A percentile compares a stretch with the other conserved stretches of the same genome.
Evolutionary conservation across 2,113 vertebrate genomes (phyloP).

Genomic region (Tylochromis polylepis): DNA sequence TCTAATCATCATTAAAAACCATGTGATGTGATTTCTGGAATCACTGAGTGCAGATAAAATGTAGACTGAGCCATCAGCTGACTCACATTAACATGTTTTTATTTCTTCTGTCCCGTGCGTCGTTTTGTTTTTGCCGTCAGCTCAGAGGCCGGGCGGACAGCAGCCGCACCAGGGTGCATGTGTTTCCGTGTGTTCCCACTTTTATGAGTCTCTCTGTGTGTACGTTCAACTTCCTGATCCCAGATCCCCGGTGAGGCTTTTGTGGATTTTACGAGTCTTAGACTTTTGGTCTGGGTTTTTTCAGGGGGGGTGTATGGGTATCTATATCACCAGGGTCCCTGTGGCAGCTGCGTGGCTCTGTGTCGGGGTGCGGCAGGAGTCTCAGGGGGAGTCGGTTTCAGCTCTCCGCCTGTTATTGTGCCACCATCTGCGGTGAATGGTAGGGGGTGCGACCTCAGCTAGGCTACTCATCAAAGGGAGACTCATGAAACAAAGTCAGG

Average conservation of each 20-base stretch:
- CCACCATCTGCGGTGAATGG: constrained; percentile 59
- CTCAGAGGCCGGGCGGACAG: not conserved
- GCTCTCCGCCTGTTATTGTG: constrained; percentile 49
- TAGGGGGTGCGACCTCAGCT: constrained; percentile 40
- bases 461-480: constrained; percentile 8
- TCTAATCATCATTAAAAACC: not conserved
- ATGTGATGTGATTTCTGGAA: not conserved
- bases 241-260: constrained; percentile 3
- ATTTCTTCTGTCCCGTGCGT: accelerated
- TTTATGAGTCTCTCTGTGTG: constrained; percentile 4
- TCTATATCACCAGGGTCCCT: not conserved
- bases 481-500: constrained; percentile 30
- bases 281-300: constrained; percentile 10
- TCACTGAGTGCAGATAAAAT: not conserved
- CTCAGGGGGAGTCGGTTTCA: constrained; percentile 12
- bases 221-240: not conserved
- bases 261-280: constrained; percentile 24
- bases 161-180: not conserved
- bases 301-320: not conserved
- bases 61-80: not conserved
- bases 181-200: not conserved
- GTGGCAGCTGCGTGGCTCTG: constrained; percentile 44
- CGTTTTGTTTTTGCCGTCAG: not conserved
- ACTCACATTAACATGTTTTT: not conserved
- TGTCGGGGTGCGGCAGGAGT: not conserved